These are phyloP conservation scores for Himantopus leucocephalus DNA, from an alignment of 2,113 vertebrate species.

Conservation along the genomic window DNA sequence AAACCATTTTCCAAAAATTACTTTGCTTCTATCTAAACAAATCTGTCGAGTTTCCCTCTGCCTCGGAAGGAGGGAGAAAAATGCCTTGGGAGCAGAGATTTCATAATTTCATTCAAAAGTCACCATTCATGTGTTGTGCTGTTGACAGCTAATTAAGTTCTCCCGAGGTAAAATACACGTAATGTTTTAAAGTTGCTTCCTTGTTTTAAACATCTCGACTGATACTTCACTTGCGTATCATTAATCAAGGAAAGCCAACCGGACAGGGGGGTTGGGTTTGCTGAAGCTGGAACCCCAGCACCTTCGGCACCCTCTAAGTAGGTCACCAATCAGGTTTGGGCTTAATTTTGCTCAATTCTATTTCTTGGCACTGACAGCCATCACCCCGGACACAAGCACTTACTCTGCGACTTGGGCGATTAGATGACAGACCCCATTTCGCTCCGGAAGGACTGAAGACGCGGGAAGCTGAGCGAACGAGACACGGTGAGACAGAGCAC, in stretches of 20 bases:
- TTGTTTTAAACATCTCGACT: slow-evolving; percentile 24
- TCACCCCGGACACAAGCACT: neutral
- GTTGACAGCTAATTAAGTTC: slow-evolving; percentile 77
- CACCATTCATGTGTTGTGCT: slow-evolving; percentile 53
- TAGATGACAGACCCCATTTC: neutral
- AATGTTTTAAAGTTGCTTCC: neutral
- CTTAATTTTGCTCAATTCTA: neutral
- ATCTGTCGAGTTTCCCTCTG: slow-evolving; percentile 46
- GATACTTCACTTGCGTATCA: neutral
- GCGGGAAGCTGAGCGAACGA: neutral
- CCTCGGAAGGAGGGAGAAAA: slow-evolving; percentile 53
- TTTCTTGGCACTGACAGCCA: neutral
- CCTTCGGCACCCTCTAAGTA: neutral
- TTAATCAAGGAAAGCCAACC: slow-evolving; percentile 10
- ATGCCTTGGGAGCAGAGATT: slow-evolving; percentile 55
- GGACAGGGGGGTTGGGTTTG: neutral
- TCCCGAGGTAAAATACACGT: slow-evolving; percentile 74
- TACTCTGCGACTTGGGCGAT: neutral
- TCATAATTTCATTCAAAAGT: slow-evolving; percentile 71
- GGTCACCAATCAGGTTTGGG: neutral
- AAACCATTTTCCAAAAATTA: slow-evolving; percentile 60
- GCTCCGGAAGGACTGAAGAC: neutral
- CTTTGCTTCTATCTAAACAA: slow-evolving; percentile 43
- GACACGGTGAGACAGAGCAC: fast-evolving
- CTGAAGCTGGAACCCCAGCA: neutral